These are phyloP conservation scores for Chloroclysta siterata DNA, from an alignment of 2,888 invertebrate genomes.

Conservation along the genomic window DNA sequence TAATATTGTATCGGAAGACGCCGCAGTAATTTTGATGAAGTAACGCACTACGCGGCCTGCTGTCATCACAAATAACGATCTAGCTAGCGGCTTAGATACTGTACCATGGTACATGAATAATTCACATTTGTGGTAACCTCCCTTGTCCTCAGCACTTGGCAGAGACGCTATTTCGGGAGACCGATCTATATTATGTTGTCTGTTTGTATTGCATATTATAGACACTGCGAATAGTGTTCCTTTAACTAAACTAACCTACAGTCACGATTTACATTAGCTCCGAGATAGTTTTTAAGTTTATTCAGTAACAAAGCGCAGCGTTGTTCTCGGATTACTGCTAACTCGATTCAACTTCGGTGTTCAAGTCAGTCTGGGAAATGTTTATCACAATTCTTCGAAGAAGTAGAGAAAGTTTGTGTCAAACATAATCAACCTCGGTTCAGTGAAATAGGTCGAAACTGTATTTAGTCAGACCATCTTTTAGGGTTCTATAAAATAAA, in stretches of 20 bases:
- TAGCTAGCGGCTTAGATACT: constrained; percentile 62
- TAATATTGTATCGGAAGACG: constrained; percentile 23
- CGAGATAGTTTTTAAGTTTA: constrained; percentile 20
- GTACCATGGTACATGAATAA: constrained; percentile 64
- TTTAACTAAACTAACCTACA: constrained; percentile 3
- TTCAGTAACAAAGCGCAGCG: constrained; percentile 29
- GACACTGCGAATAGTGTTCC: constrained; percentile 13
- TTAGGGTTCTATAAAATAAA: constrained; percentile 9
- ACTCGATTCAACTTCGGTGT: constrained; percentile 32
- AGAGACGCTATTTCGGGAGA: constrained; percentile 34
- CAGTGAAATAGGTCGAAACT: constrained; percentile 30
- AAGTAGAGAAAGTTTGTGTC: constrained; percentile 36
- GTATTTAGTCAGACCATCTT: constrained; percentile 32
- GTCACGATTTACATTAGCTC: constrained; percentile 13
- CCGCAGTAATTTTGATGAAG: constrained; percentile 36
- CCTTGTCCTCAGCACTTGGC: constrained; percentile 51
- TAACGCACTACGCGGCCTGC: constrained; percentile 44
- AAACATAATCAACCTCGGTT: constrained; percentile 37
- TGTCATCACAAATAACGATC: constrained; percentile 59
- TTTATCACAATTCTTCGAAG: constrained; percentile 41
- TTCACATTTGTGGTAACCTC: constrained; percentile 65
- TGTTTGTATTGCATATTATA: constrained; percentile 7
- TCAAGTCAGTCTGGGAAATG: constrained; percentile 37
- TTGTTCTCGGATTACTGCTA: constrained; percentile 34
- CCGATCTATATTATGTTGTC: constrained; percentile 14